Base-by-base conservation (phyloP, 2,113 vertebrate species). In the Etia nguti region DNA sequence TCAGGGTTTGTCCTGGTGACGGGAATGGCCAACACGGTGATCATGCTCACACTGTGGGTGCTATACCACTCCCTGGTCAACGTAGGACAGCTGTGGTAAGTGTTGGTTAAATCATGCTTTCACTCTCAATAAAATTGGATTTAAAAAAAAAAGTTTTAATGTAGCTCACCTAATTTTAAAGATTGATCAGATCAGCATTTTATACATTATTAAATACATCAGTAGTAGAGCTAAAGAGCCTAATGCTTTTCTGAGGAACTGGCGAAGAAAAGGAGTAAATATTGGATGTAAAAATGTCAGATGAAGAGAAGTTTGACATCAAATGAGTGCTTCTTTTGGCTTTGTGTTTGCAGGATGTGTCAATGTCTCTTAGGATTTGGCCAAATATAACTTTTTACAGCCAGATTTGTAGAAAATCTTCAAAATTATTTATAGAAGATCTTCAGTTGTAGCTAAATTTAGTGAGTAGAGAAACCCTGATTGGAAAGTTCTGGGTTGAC, bases 31-130 rank as follows among this genome's bases (percentile, higher is more conserved):
- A 99, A 99, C 86, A 97, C 99, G 97, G 22, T 98, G 6, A 96
- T 99, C 92, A 99, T 99, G 99, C 77, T 50, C 10, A 5, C 91
- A 0, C 96, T 99, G 52, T 99, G 99, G 99, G 87, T 94, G 9
- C 97, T 99, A 18, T 99, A 99, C 96, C 97, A 97, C 90, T 99
- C 98, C 0, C 34, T 99, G 88, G 97, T 98, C 95, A 98, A 95
- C 3, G 97, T 99, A 5, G 99, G 99, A 43, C 98, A 99, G 93
- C 95, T 98, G 95, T 99, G 98, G 99, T 99, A 92, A 96, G 98
- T 95, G 22, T 55, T 15, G 11, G 10, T 57, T 34, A n/a, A 38
- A n/a, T 77, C 26, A 4, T 0, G 0, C 38, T 18, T 48, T 18
- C 46, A 34, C 73, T 77, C 26, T 52, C 73, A 52, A 77, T 20